Evolutionary conservation across 2,888 invertebrate genomes (phyloP).

Genomic region (Drosophila eohydei): DNA sequence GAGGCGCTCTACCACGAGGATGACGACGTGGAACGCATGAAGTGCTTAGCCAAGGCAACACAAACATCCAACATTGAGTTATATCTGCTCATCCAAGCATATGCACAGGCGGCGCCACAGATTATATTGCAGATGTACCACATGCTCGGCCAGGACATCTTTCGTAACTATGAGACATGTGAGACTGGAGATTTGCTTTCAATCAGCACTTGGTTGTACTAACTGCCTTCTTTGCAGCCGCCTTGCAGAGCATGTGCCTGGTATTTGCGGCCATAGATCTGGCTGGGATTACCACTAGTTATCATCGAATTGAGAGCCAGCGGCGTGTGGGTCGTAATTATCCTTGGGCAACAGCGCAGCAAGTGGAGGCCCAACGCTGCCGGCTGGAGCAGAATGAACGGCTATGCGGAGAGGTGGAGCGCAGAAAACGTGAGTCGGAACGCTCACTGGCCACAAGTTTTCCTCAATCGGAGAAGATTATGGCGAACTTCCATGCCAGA

Average conservation of each 20-base stretch:
- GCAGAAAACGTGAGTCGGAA: constrained; percentile 72
- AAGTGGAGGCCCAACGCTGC: constrained; percentile 71
- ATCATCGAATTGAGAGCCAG: constrained; percentile 92
- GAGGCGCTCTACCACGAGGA: constrained; percentile 88
- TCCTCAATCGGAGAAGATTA: constrained; percentile 83
- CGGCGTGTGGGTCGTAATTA: constrained; percentile 89
- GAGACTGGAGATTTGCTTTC: constrained; percentile 59
- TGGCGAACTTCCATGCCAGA: constrained; percentile 76
- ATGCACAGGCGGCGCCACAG: constrained; percentile 91
- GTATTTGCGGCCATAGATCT: constrained; percentile 89
- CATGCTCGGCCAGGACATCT: constrained; percentile 87
- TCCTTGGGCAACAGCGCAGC: constrained; percentile 88
- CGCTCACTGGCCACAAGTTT: constrained; percentile 74
- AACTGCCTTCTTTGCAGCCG: constrained; percentile 86
- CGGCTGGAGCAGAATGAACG: constrained; percentile 69
- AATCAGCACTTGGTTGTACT: not conserved
- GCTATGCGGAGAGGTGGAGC: constrained; percentile 66
- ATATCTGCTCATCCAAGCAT: constrained; percentile 91
- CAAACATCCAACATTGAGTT: constrained; percentile 90
- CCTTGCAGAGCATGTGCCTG: constrained; percentile 89
- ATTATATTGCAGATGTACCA: constrained; percentile 88
- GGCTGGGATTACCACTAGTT: constrained; percentile 89
- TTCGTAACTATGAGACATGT: constrained; percentile 89
- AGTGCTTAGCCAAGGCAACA: constrained; percentile 87
- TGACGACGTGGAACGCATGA: constrained; percentile 87